Evolutionary conservation across 2,888 invertebrate species (phyloP).

Genomic region (Heliconius aoede): DNA sequence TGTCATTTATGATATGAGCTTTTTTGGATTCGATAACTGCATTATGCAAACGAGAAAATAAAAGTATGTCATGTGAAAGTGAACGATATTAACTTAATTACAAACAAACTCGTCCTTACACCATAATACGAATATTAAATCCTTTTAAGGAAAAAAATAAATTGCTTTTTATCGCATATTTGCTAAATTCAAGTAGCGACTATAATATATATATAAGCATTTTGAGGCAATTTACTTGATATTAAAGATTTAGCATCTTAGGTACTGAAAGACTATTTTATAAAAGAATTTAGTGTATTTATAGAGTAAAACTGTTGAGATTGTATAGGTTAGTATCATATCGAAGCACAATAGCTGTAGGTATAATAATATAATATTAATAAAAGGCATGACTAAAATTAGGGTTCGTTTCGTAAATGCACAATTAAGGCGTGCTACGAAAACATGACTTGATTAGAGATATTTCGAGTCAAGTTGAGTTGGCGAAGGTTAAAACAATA

Average conservation of each 20-base stretch:
- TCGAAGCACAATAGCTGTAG: background rate
- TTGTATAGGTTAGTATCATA: background rate
- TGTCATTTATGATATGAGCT: background rate
- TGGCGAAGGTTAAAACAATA: background rate
- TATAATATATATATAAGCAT: no score
- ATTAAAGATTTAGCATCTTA: no score
- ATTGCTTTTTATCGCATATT: no score
- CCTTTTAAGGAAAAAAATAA: background rate
- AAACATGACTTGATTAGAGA: background rate
- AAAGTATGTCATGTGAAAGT: slow-evolving; percentile 15
- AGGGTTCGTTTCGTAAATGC: slow-evolving; percentile 10
- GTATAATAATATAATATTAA: background rate
- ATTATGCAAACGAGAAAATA: background rate
- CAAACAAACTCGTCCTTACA: background rate
- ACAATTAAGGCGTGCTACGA: slow-evolving; percentile 3
- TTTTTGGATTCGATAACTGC: slow-evolving; percentile 9
- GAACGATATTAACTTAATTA: background rate
- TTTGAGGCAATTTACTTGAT: no score
- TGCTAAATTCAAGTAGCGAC: no score
- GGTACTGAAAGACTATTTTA: no score
- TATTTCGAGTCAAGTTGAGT: slow-evolving; percentile 21
- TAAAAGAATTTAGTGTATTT: no score
- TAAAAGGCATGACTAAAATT: slow-evolving; percentile 23
- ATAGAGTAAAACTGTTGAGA: no score
- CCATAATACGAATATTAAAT: background rate